Evolutionary conservation across 2,888 invertebrate species (phyloP).

Genomic region (Rhagium mordax): DNA sequence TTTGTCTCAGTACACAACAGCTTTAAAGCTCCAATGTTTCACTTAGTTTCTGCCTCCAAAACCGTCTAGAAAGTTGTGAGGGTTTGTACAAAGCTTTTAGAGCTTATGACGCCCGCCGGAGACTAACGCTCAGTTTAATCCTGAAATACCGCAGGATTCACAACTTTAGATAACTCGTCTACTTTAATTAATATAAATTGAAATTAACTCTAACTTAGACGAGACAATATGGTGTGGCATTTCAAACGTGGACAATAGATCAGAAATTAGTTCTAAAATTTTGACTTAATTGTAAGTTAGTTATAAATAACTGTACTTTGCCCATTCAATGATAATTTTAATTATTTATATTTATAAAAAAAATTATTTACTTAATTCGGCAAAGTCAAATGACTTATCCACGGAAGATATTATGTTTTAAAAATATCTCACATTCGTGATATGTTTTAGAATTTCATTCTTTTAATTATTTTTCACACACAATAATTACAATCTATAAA

Average conservation of each 20-base stretch:
- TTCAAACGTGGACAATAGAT: background rate
- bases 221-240: background rate
- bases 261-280: background rate
- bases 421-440: no score
- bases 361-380: no score
- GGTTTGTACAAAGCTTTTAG: constrained; percentile 46
- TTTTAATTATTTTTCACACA: no score
- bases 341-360: no score
- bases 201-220: constrained; percentile 35
- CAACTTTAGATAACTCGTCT: constrained; percentile 53
- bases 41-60: constrained; percentile 34
- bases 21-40: constrained; percentile 29
- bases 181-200: constrained; percentile 55
- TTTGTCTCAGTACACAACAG: constrained; percentile 7
- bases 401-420: no score
- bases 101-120: constrained; percentile 42
- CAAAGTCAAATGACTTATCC: no score
- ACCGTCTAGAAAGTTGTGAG: constrained; percentile 47
- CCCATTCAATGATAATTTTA: no score
- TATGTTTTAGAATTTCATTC: no score
- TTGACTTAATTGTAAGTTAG: background rate
- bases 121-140: constrained; percentile 51
- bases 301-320: background rate
- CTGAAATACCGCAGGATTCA: constrained; percentile 56
- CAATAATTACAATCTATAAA: no score